Evolutionary conservation across 2,797 vertebrate genomes (phyloP).

Genomic region (Chloroceryle inda): DNA sequence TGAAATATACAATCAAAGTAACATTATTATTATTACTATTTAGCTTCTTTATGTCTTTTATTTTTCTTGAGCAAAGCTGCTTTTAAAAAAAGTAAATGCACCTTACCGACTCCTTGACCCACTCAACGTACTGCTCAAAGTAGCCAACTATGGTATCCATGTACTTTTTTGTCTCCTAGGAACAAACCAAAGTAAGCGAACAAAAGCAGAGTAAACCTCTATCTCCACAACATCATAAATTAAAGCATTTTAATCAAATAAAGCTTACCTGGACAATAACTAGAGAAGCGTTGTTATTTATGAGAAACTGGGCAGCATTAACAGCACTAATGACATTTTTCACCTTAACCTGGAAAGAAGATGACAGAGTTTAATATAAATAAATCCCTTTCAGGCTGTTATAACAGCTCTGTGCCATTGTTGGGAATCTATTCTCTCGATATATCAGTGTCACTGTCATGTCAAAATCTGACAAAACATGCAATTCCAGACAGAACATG

Average conservation of each 20-base stretch:
- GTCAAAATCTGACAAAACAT: neutral
- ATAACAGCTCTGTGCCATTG: neutral
- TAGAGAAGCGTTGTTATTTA: conserved; percentile 85
- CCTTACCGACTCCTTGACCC: conserved; percentile 93
- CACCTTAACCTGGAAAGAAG: conserved; percentile 85
- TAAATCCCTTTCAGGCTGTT: neutral
- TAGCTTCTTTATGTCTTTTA: neutral
- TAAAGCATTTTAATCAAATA: neutral
- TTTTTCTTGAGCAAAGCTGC: no score
- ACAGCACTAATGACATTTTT: conserved; percentile 81
- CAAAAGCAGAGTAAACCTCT: neutral
- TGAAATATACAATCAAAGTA: neutral
- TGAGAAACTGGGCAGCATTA: conserved; percentile 87
- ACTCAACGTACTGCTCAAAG: conserved; percentile 90
- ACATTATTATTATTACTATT: neutral
- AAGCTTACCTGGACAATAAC: conserved; percentile 85
- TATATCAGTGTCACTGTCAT: neutral
- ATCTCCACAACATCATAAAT: neutral
- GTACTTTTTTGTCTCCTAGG: conserved; percentile 88
- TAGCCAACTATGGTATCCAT: conserved; percentile 85
- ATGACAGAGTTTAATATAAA: neutral
- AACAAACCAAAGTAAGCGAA: neutral
- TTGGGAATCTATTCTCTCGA: neutral
- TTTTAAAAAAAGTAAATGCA: neutral
- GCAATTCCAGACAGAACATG: neutral